phyloP scores from a whole-genome alignment of 2,888 invertebrate species.

The Drosophila austrosaltans region DNA sequence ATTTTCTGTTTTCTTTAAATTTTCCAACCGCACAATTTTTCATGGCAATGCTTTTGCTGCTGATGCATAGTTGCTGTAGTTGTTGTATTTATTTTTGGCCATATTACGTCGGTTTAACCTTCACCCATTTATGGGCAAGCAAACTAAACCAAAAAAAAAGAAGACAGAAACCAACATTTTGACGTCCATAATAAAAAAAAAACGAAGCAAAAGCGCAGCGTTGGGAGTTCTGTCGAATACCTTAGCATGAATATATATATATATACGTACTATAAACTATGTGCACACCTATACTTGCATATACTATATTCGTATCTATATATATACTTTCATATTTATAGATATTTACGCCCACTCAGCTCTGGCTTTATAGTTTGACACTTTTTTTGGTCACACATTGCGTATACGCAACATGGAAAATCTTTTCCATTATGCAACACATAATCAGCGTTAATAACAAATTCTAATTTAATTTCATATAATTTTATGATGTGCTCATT shows the following conservation, averaged over 20 bases:
- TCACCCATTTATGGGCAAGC: conserved; percentile 58
- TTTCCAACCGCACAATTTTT: conserved; percentile 35
- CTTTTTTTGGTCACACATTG: conserved; percentile 24
- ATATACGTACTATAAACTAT: conserved; percentile 9
- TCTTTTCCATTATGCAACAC: conserved; percentile 59
- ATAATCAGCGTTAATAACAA: conserved; percentile 56
- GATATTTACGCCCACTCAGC: conserved; percentile 16
- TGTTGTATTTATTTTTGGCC: conserved; percentile 59
- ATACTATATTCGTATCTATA: conserved; percentile 16
- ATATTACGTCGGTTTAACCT: conserved; percentile 68
- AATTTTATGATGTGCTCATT: conserved; percentile 47
- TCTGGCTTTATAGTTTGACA: conserved; percentile 22
- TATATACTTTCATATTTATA: conserved; percentile 41
- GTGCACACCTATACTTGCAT: conserved; percentile 5
- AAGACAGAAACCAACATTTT: conserved; percentile 20
- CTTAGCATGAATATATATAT: conserved; percentile 7
- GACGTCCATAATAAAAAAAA: conserved; percentile 17
- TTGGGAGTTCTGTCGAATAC: conserved; percentile 20
- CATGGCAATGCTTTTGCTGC: conserved; percentile 38
- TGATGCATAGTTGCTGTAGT: conserved; percentile 41
- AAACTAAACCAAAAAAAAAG: conserved; percentile 31
- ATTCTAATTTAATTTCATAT: conserved; percentile 60
- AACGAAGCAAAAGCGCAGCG: conserved; percentile 21
- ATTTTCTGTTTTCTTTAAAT: conserved; percentile 20
- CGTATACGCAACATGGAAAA: conserved; percentile 44